Evolutionary conservation across 2,113 vertebrate species (phyloP), one percentile per base, ranked within the genome.

Genomic region (Ancistrus triradiatus): DNA sequence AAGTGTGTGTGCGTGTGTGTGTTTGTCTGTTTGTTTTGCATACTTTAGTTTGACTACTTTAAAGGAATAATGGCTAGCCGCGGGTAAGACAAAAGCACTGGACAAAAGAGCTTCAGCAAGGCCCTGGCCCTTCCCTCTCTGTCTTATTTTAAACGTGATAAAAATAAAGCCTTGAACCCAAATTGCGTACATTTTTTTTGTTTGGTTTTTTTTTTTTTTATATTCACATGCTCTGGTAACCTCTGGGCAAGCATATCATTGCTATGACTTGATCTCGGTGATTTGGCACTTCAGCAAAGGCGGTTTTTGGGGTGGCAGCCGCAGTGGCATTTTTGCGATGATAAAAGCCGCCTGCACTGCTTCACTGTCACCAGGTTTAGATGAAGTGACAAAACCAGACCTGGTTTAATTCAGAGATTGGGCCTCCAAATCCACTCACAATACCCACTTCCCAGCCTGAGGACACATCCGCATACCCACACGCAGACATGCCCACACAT

Each of bases 341-440:
- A 82, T 74, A 80, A 82, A 82, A 84, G 78, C 68, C 60, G 24
- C 37, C 50, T 59, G 43, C 58, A 31, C 14, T 53, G 51, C 61
- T 40, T 78, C 69, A 68, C 67, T 69, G 60, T 69, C 58, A 73
- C 19, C 31, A 59, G 48, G 49, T 63, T 43, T 69, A 65, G 47
- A 81, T 74, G 72, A 77, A 52, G 71, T 75, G 74, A 77, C 75
- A 76, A 72, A 83, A 74, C 56, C 50, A 27, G 59, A 57, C 31
- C 60, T 66, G 38, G 68, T 46, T 63, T 76, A 70, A 83, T 83
- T 77, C 79, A 55, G 43, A 79, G 77, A 83, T 83, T 73, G 77
- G 66, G 74, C 56, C 37, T 56, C 52, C 48, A 66, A 75, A 84
- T 80, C 77, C 72, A 75, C 73, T 83, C 77, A 76, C 74, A 70